phyloP scores from a whole-genome alignment of 2,888 invertebrate genomes.

The Adelognathus sp. region DNA sequence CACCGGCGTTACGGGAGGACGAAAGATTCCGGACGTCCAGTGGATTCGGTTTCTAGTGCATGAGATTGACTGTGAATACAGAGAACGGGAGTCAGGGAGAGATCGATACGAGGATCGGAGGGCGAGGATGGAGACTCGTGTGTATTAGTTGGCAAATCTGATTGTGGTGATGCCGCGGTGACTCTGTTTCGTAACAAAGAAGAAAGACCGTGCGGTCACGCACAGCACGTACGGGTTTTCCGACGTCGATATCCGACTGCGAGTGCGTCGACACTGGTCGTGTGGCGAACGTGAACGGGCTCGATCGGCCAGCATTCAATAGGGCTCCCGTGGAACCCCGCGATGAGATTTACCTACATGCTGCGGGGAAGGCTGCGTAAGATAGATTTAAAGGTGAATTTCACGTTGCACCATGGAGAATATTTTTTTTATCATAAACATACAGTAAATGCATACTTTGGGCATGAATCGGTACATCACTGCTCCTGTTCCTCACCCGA shows the following conservation, averaged over 20 bases:
- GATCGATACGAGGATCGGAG: background rate
- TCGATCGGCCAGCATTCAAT: slow-evolving; percentile 40
- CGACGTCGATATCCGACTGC: slow-evolving; percentile 28
- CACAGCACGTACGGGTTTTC: slow-evolving; percentile 23
- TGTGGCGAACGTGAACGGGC: slow-evolving; percentile 44
- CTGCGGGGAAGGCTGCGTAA: background rate
- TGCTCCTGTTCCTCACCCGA: no score
- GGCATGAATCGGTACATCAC: no score
- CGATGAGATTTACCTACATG: slow-evolving; percentile 14
- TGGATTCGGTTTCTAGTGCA: background rate
- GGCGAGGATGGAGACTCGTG: background rate
- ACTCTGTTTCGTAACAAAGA: slow-evolving; percentile 46
- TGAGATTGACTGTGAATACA: background rate
- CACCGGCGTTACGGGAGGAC: background rate
- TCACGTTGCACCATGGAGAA: background rate
- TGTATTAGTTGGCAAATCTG: slow-evolving; percentile 31
- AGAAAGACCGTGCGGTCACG: slow-evolving; percentile 6
- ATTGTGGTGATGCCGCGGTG: slow-evolving; percentile 22
- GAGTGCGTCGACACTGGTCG: slow-evolving; percentile 51
- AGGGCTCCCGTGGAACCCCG: slow-evolving; percentile 41
- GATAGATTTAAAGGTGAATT: background rate
- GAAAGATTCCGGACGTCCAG: background rate
- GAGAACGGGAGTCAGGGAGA: background rate
- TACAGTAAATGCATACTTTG: no score
- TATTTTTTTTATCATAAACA: no score